Evolutionary conservation across 2,797 vertebrate species (phyloP).

Genomic region (Leptoclinus maculatus): DNA sequence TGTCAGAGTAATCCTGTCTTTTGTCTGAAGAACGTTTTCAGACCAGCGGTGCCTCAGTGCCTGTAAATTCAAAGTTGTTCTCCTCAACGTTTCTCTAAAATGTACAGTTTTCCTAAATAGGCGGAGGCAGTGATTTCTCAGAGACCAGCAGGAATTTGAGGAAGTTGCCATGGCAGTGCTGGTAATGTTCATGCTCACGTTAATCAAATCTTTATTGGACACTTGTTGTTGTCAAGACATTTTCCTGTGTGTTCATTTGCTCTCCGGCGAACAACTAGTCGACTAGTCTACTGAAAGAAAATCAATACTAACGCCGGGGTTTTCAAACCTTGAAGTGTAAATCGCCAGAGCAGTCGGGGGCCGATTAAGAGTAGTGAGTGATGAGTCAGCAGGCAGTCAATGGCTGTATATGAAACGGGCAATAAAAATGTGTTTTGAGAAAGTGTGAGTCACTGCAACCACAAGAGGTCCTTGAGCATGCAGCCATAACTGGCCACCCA

Average conservation of each 20-base stretch:
- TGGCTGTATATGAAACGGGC: neutral
- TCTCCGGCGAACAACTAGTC: neutral
- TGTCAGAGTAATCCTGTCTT: neutral
- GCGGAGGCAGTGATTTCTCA: neutral
- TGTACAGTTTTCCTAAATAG: neutral
- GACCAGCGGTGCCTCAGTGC: neutral
- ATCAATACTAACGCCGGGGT: too few species aligned
- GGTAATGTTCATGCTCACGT: neutral
- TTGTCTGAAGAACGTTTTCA: neutral
- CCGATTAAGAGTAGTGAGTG: neutral
- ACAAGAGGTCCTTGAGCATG: neutral
- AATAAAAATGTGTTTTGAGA: neutral
- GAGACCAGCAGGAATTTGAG: neutral
- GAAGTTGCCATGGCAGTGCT: neutral
- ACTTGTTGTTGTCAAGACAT: neutral
- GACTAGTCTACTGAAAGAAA: too few species aligned
- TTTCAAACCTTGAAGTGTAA: too few species aligned
- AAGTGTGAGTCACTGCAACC: neutral
- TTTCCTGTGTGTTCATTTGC: neutral
- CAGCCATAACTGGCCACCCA: neutral
- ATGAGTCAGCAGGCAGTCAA: neutral
- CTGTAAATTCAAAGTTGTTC: neutral
- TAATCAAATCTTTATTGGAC: neutral
- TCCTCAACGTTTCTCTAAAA: neutral
- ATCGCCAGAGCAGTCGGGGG: neutral